phyloP scores from a whole-genome alignment of 2,797 vertebrate genomes.

The Dicrostonyx torquatus region DNA sequence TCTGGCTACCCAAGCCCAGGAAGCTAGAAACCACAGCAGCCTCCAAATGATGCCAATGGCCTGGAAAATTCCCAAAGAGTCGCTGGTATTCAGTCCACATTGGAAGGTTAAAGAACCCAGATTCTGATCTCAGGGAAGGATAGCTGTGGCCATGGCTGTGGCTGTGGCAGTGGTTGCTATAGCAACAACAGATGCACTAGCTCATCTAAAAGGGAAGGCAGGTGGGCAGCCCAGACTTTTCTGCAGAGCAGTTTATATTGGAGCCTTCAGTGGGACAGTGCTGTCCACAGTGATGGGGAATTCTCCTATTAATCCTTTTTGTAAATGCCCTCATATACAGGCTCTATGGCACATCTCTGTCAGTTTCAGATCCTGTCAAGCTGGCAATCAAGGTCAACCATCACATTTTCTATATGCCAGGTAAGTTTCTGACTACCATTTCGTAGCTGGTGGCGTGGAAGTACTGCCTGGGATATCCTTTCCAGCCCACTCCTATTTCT shows the following conservation, averaged over 20 bases:
- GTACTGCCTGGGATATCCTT: background rate
- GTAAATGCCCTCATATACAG: background rate
- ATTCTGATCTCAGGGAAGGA: background rate
- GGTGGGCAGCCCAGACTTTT: too few relatives aligned
- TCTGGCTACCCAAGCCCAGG: background rate
- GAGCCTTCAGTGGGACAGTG: too few relatives aligned
- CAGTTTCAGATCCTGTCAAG: background rate
- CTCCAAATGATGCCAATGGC: background rate
- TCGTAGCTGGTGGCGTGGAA: background rate
- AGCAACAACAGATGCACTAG: background rate
- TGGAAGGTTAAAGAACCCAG: background rate
- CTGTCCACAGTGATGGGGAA: background rate
- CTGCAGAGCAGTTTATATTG: background rate
- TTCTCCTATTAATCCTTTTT: background rate
- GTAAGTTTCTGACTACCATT: background rate
- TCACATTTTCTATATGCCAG: background rate
- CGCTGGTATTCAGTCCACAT: background rate
- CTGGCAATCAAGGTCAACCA: background rate
- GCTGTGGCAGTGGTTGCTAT: fast-evolving
- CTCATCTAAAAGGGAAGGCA: background rate
- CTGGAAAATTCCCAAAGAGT: too few relatives aligned
- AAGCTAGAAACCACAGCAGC: background rate
- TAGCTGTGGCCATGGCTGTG: background rate
- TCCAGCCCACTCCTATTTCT: background rate
- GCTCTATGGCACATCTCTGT: background rate